Percentiles rank a stretch among this genome's conserved stretches.
phyloP scores from a whole-genome alignment of 2,797 vertebrate genomes.

The Cirrhinus molitorella region DNA sequence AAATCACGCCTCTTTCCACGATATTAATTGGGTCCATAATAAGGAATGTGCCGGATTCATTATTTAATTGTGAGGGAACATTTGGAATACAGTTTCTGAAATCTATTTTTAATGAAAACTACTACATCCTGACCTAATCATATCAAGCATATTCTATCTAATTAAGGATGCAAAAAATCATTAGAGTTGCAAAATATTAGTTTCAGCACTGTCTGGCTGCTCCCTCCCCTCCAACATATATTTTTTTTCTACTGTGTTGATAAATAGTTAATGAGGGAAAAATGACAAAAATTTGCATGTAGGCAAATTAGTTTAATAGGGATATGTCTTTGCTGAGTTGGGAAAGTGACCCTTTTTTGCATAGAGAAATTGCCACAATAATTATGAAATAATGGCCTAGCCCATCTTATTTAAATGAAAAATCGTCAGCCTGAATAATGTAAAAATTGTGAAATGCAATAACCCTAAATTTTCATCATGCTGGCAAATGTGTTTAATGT shows the following conservation, averaged over 20 bases:
- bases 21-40: slow-evolving; percentile 99
- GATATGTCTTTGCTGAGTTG: slow-evolving; percentile 89
- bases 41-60: slow-evolving; percentile 94
- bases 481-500: slow-evolving; percentile 84
- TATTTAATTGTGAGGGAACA: slow-evolving; percentile 99
- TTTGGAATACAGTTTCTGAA: slow-evolving; percentile 98
- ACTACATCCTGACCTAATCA: slow-evolving; percentile 99
- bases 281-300: slow-evolving; percentile 98
- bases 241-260: slow-evolving; percentile 84
- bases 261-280: slow-evolving; percentile 98
- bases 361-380: slow-evolving; percentile 86
- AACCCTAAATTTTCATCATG: slow-evolving; percentile 90
- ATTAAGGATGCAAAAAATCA: slow-evolving; percentile 99
- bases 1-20: slow-evolving; percentile 90
- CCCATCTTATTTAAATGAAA: slow-evolving; percentile 86
- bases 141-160: slow-evolving; percentile 99
- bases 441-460: slow-evolving; percentile 92
- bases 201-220: slow-evolving; percentile 93
- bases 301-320: slow-evolving; percentile 97
- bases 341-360: slow-evolving; percentile 93
- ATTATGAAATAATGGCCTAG: slow-evolving; percentile 85
- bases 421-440: slow-evolving; percentile 86
- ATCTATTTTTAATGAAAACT: slow-evolving; percentile 99
- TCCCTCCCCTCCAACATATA: slow-evolving; percentile 90
- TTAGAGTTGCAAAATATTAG: slow-evolving; percentile 99